Evolutionary conservation across 2,113 vertebrate species (phyloP), one percentile per base, ranked within the genome.

Genomic region (Petrocephalus zakoni): DNA sequence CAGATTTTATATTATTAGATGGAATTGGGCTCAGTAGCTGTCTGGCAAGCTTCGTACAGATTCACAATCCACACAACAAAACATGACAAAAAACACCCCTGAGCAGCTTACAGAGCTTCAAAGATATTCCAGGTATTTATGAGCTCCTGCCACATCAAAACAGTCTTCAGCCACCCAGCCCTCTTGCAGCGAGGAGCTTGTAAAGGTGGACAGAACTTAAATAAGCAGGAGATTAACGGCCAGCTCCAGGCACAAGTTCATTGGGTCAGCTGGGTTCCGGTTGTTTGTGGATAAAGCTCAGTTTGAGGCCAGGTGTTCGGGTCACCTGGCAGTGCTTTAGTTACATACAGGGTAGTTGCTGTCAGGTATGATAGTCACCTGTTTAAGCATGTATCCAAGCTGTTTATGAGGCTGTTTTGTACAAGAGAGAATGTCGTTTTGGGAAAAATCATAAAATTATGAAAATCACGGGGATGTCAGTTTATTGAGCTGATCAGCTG

Each of bases 71-170:
- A n/a, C 25, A 42, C 8, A 9, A 34, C 1, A 64, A 88, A 78
- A 90, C 68, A 29, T 15, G 72, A 78, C 85, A 91, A 89, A 89
- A 82, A 87, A 64, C 75, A 81, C 72, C 22, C 81, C 49, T 42
- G 88, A 87, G 25, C 55, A 42, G 34, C 51, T 42, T 87, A 47
- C 25, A 6, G 34, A 86, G 81, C 64, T 58, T 22, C 37, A n/a
- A 87, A 88, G 88, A 34, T 87, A 87, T 92, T 89, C 90, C 81
- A 42, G 83, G 85, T 58, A 90, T 91, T 90, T 90, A 87, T 21
- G 56, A 90, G 47, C 25, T 56, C 10, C n/a, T 29, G 88, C 87
- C 87, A 92, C 90, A 92, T 91, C 88, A 92, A 92, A 90, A 85
- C 89, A 2, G 0, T 83, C 75, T 83, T 75, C 6, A 25, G 52